Conservation (phyloP, 2,888 invertebrate genomes). For the Carpatolechia fugitivella region DNA sequence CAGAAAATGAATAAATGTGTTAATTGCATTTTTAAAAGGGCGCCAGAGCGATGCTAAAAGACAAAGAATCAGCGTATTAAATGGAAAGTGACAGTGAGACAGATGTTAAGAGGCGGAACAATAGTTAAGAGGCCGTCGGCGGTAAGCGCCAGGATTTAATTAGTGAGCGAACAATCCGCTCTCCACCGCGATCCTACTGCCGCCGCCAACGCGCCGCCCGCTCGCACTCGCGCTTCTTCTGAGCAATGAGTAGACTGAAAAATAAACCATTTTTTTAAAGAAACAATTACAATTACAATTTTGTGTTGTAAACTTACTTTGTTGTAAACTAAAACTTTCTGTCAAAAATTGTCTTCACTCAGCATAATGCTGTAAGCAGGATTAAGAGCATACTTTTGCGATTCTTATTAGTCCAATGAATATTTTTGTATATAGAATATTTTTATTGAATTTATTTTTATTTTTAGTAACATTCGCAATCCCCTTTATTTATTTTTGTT, state of each 20-base stretch:
- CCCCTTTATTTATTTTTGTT: no score
- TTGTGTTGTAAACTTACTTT: no score
- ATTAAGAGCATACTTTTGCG: no score
- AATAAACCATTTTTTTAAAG: no score
- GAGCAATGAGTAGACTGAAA: not conserved
- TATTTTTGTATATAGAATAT: no score
- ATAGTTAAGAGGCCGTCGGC: conserved; percentile 78
- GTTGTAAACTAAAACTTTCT: no score
- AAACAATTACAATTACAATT: no score
- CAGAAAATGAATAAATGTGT: not conserved
- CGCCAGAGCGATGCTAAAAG: conserved; percentile 26
- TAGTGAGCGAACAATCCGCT: conserved; percentile 66
- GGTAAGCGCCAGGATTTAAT: conserved; percentile 75
- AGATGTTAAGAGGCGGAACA: conserved; percentile 75
- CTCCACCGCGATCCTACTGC: conserved; percentile 20
- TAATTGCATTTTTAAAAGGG: not conserved
- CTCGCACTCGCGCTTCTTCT: conserved; percentile 17
- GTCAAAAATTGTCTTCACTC: no score
- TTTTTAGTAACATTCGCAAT: no score
- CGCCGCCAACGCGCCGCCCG: conserved; percentile 25
- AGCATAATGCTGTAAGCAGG: no score
- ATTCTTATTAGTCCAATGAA: no score
- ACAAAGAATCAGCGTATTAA: conserved; percentile 65
- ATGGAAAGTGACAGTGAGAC: conserved; percentile 73
- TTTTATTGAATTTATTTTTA: no score